Conservation (phyloP, 2,113 vertebrate species). For the Planiliza haematocheilus region DNA sequence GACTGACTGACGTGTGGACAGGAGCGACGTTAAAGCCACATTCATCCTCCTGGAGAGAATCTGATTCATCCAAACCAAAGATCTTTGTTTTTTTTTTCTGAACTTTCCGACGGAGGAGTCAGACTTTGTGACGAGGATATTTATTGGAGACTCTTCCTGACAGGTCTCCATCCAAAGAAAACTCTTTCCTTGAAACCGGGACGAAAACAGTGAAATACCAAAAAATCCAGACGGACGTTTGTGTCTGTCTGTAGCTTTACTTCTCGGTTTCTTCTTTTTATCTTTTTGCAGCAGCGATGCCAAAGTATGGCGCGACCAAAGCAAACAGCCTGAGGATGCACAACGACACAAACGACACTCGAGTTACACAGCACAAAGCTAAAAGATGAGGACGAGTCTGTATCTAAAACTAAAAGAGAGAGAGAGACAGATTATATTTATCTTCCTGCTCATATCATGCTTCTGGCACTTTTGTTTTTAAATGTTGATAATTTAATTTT, state of each 20-base stretch:
- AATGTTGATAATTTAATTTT: constrained; percentile 72
- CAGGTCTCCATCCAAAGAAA: constrained; percentile 68
- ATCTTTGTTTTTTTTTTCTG: constrained; percentile 94
- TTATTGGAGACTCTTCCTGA: constrained; percentile 84
- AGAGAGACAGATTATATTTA: constrained; percentile 82
- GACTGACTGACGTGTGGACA: no score
- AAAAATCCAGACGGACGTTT: constrained; percentile 54
- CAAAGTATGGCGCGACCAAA: constrained; percentile 85
- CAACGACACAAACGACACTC: constrained; percentile 69
- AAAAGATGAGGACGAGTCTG: constrained; percentile 21
- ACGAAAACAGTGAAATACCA: constrained; percentile 78
- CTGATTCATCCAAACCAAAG: constrained; percentile 99
- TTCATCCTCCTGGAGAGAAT: constrained; percentile 92
- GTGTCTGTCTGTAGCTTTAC: constrained; percentile 87
- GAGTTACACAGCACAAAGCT: constrained; percentile 39
- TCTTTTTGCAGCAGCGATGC: constrained; percentile 86
- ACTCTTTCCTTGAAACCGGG: constrained; percentile 79
- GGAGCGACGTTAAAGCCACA: no score
- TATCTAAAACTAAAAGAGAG: constrained; percentile 63
- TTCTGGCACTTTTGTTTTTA: constrained; percentile 85
- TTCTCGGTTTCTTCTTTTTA: constrained; percentile 82
- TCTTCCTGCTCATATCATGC: constrained; percentile 79
- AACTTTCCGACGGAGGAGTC: constrained; percentile 68
- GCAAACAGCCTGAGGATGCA: constrained; percentile 76
- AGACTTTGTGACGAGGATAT: constrained; percentile 84